Percentiles rank a stretch among this genome's conserved stretches.
Conservation (phyloP, 2,797 vertebrate species). For the Fistularia commersonii region DNA sequence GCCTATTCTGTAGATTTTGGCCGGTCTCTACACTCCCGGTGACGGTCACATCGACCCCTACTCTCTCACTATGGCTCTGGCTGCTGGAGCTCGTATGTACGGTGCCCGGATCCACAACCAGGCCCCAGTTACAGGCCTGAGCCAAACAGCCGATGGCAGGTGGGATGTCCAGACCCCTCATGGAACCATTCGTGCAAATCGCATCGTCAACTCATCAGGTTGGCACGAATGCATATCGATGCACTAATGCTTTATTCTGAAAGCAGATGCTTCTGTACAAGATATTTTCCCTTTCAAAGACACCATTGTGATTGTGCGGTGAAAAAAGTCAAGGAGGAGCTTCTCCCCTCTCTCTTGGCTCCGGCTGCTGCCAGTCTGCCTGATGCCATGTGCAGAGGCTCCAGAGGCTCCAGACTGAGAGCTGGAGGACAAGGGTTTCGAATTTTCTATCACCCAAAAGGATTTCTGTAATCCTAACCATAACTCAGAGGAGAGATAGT, state of each 20-base stretch:
- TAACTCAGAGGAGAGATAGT: too few species aligned
- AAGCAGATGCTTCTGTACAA: neutral
- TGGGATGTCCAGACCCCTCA: constrained; percentile 92
- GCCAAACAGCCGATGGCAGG: constrained; percentile 77
- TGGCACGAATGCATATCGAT: constrained; percentile 24
- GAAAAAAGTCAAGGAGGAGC: too few species aligned
- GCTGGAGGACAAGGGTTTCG: too few species aligned
- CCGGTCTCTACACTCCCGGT: constrained; percentile 91
- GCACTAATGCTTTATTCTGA: neutral
- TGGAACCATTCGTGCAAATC: constrained; percentile 84
- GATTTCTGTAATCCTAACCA: too few species aligned
- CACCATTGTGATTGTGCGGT: too few species aligned
- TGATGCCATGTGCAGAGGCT: too few species aligned
- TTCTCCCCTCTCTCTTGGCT: too few species aligned
- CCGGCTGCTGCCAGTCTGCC: too few species aligned
- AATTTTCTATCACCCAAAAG: too few species aligned
- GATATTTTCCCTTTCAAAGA: neutral
- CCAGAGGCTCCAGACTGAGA: too few species aligned
- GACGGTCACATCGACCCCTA: constrained; percentile 98
- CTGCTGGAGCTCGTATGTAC: constrained; percentile 90
- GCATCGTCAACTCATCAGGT: constrained; percentile 92
- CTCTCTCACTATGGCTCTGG: constrained; percentile 96
- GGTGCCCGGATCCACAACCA: constrained; percentile 90
- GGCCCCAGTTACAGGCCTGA: constrained; percentile 81
- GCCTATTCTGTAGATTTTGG: constrained; percentile 79